Evolutionary conservation across 2,113 vertebrate genomes (phyloP), one percentile per base, ranked within the genome.

Genomic region (Chloebia gouldiae): DNA sequence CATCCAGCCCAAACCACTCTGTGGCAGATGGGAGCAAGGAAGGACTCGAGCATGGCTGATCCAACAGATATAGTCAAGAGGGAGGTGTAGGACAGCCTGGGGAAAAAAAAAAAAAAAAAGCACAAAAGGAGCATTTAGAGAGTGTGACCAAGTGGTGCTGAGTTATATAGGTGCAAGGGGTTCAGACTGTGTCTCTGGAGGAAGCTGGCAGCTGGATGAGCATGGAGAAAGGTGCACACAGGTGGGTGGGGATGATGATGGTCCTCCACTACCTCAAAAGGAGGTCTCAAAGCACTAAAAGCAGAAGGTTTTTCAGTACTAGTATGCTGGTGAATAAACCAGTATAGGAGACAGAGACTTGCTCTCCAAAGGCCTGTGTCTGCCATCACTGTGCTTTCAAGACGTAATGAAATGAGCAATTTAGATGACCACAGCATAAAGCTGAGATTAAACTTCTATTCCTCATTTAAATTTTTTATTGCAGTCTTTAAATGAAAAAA

Each of bases 291-390:
- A 61, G 44, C 27, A 30, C 63, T 47, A 45, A 73, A 39, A 84
- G 69, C 53, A 93, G 54, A 86, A 57, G 25, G 9, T 19, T 71
- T 39, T 80, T 33, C 49, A 80, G 49, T 47, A 35, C 17, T 1
- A 1, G 14, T 13, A 13, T 11, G 53, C 25, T 3, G 4, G 27
- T 33, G 20, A 86, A 81, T 17, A 54, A 80, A 86, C 23, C 35
- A 72, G 16, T 2, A 0, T 0, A 80, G 31, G 13, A 60, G 24
- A 19, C 11, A 68, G 59, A 68, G 22, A 42, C 37, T 12, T 2
- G 2, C 10, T 69, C 40, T 24, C 42, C 51, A 85, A 45, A 56
- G 35, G 11, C 31, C 50, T n/a, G 35, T 31, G 71, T 76, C 60
- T 96, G 71, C 82, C 53, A 68, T 15, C 44, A 47, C 21, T 49